Conservation (phyloP, 2,797 vertebrate species). For the Notoglanidium macrostoma region DNA sequence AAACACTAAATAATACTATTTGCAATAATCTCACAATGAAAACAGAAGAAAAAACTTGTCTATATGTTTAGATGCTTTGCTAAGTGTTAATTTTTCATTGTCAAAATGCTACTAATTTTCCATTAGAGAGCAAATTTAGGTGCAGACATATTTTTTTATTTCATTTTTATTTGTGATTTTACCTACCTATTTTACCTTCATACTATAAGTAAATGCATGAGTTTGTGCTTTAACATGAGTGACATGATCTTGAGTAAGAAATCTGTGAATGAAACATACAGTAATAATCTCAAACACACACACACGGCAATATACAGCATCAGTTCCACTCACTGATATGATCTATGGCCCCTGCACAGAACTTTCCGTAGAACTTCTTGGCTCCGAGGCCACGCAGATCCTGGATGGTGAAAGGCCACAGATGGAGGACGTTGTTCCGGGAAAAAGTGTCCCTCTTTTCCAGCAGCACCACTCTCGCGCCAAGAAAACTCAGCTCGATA, state of each 20-base stretch:
- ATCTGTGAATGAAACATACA: neutral
- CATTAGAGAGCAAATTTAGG: neutral
- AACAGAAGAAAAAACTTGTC: neutral
- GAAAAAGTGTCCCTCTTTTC: slow-evolving; percentile 96
- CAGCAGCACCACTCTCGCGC: slow-evolving; percentile 91
- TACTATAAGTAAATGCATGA: neutral
- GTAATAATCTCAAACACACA: neutral
- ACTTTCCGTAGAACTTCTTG: slow-evolving; percentile 95
- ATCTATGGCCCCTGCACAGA: slow-evolving; percentile 93
- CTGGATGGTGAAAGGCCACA: slow-evolving; percentile 97
- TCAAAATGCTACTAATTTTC: neutral
- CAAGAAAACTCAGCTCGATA: slow-evolving; percentile 90
- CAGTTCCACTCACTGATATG: slow-evolving; percentile 88
- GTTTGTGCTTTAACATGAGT: neutral
- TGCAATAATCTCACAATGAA: no score
- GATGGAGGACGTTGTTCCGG: slow-evolving; percentile 92
- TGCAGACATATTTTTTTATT: neutral
- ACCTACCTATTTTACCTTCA: no score
- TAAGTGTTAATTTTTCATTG: neutral
- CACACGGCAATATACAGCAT: neutral
- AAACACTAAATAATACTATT: neutral
- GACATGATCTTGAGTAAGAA: neutral
- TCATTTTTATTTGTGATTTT: neutral
- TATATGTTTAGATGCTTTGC: neutral
- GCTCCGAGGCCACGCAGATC: slow-evolving; percentile 92